A percentile compares a stretch with the other conserved stretches of the same genome.
Evolutionary conservation across 1,140 invertebrate species (phyloP).

Genomic region (Watersipora subatra): DNA sequence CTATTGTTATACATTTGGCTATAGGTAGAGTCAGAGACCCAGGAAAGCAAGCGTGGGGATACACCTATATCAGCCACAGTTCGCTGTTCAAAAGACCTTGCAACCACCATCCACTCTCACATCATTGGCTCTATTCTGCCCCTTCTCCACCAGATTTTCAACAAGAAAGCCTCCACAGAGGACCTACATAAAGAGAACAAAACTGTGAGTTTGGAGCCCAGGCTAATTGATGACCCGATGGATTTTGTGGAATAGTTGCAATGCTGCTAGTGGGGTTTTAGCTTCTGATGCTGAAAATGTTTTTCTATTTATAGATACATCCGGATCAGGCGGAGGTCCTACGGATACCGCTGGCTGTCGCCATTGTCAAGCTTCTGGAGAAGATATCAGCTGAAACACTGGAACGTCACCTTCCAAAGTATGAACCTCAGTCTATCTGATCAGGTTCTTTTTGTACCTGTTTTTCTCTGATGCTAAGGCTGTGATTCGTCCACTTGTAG

Average conservation of each 20-base stretch:
- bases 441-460: too few relatives aligned
- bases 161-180: conserved; percentile 40
- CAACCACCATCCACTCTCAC: conserved; percentile 56
- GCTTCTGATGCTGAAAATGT: too few relatives aligned
- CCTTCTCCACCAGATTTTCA: conserved; percentile 50
- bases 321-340: conserved; percentile 53
- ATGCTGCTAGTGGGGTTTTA: too few relatives aligned
- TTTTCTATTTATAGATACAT: neutral
- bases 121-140: conserved; percentile 52
- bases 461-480: too few relatives aligned
- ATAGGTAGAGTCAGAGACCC: neutral
- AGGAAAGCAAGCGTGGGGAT: conserved; percentile 15
- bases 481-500: too few relatives aligned
- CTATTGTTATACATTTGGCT: too few relatives aligned
- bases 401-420: conserved; percentile 64
- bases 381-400: conserved; percentile 63
- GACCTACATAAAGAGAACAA: neutral
- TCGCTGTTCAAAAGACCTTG: conserved; percentile 40
- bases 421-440: too few relatives aligned
- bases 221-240: too few relatives aligned
- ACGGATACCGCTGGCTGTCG: conserved; percentile 76
- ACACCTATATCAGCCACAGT: neutral
- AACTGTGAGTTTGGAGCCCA: neutral
- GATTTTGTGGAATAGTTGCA: too few relatives aligned
- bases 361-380: conserved; percentile 79